Percentiles rank a stretch among this genome's conserved stretches.
These are phyloP conservation scores for Tragopan temminckii DNA, from an alignment of 2,797 vertebrate genomes.

Conservation along the genomic window DNA sequence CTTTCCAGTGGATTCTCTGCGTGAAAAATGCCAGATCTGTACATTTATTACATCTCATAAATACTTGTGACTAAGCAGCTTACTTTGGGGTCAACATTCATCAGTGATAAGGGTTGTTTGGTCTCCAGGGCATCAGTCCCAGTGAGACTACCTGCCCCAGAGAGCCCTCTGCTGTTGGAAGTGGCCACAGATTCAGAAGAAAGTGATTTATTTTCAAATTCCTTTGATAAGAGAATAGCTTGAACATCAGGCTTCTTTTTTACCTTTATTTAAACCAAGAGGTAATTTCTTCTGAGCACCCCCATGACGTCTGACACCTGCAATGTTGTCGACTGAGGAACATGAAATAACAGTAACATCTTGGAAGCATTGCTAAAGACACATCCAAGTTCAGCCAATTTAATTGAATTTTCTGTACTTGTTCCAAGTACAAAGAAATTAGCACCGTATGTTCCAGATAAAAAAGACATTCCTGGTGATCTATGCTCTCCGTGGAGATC, in stretches of 20 bases:
- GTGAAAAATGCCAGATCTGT: background rate
- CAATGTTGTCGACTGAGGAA: background rate
- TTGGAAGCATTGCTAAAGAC: constrained; percentile 27
- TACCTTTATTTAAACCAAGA: background rate
- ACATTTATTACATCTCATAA: background rate
- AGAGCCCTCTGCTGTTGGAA: background rate
- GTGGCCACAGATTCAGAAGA: background rate
- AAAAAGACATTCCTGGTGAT: background rate
- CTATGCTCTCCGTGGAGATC: constrained; percentile 30
- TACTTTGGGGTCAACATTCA: background rate
- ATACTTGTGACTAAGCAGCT: background rate
- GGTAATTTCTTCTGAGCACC: background rate
- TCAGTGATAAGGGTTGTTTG: background rate
- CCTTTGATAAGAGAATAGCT: background rate
- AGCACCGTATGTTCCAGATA: constrained; percentile 34
- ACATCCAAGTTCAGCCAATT: constrained; percentile 26
- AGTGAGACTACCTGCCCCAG: background rate
- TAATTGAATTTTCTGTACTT: constrained; percentile 52
- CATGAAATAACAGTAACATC: constrained; percentile 1
- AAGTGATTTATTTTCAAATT: background rate
- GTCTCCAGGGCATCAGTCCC: background rate
- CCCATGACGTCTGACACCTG: background rate
- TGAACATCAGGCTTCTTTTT: background rate
- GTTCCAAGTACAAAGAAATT: constrained; percentile 51
- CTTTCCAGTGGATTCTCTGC: background rate